Evolutionary conservation across 2,888 invertebrate genomes (phyloP), one percentile per base, ranked within the genome.

Genomic region (Cheilosia impressa): DNA sequence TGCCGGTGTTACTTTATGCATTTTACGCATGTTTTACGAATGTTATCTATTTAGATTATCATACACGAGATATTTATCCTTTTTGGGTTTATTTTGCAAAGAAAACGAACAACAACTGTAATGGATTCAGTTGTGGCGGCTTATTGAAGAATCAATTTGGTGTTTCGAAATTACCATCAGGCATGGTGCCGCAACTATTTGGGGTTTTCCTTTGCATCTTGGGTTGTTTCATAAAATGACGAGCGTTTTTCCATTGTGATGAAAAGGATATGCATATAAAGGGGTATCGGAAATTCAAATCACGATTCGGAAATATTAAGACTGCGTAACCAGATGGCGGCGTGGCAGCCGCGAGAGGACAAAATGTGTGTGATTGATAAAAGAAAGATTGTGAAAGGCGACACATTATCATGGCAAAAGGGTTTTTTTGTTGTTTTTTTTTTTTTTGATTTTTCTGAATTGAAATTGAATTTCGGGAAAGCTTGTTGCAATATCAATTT

Each of bases 111-210:
- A n/a, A 19, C 47, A 45, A 57, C 19, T 57, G 27, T 43, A 58
- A 66, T 53, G 66, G 72, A 66, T 66, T 60, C 31, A 57, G 6
- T n/a, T n/a, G n/a, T n/a, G 27, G 53, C 72, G 60, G 60, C 77
- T 83, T 83, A 77, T 77, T 78, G 68, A 83, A 83, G 72, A 78
- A 78, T 78, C 72, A 83, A 73, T 73, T 77, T 78, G 55, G 50
- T 63, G 62, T 73, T 73, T 63, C 52, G 47, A 73, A 83, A 83
- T 73, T 63, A 76, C 82, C 78, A 78, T 78, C 77, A 73, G 68
- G 68, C 53, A 52, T 55, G 78, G 45, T 55, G 10, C 47, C 53
- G 60, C 27, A 62, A 57, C 41, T 60, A 62, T 72, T 72, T 24
- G n/a, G 52, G 47, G 71, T 45, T 58, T 66, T 65, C 13, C 13